phyloP scores from a whole-genome alignment of 2,797 vertebrate genomes.

The Sebastes flavidus region DNA sequence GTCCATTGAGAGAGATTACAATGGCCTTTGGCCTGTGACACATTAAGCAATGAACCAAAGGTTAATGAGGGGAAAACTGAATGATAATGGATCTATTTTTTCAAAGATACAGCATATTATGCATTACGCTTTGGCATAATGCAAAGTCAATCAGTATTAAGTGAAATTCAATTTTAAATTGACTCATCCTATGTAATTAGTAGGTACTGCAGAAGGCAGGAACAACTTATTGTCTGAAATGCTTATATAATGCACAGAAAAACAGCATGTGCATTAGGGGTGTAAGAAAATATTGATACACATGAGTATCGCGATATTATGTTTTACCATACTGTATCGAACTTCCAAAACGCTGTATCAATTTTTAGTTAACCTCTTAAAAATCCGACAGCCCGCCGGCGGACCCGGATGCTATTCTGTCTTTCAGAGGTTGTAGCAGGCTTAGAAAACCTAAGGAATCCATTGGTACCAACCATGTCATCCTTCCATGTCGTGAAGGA shows the following conservation, averaged over 20 bases:
- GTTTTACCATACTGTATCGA: too few relatives aligned
- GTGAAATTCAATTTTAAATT: conserved; percentile 40
- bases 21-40: conserved; percentile 82
- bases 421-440: too few relatives aligned
- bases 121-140: conserved; percentile 47
- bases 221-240: neutral
- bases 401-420: too few relatives aligned
- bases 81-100: conserved; percentile 67
- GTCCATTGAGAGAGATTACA: conserved; percentile 83
- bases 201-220: neutral
- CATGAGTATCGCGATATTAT: accelerated
- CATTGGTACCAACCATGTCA: too few relatives aligned
- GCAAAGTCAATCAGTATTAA: conserved; percentile 50
- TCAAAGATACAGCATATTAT: conserved; percentile 50
- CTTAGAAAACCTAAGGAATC: too few relatives aligned
- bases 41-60: conserved; percentile 81
- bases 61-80: conserved; percentile 78
- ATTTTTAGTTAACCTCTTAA: too few relatives aligned
- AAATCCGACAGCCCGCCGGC: too few relatives aligned
- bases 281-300: too few relatives aligned
- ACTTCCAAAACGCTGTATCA: too few relatives aligned
- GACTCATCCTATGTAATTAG: conserved; percentile 5
- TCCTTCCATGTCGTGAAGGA: too few relatives aligned
- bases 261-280: neutral
- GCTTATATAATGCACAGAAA: neutral